These are phyloP conservation scores for Cynaeus angustus DNA, from an alignment of 2,888 invertebrate genomes.

Conservation along the genomic window DNA sequence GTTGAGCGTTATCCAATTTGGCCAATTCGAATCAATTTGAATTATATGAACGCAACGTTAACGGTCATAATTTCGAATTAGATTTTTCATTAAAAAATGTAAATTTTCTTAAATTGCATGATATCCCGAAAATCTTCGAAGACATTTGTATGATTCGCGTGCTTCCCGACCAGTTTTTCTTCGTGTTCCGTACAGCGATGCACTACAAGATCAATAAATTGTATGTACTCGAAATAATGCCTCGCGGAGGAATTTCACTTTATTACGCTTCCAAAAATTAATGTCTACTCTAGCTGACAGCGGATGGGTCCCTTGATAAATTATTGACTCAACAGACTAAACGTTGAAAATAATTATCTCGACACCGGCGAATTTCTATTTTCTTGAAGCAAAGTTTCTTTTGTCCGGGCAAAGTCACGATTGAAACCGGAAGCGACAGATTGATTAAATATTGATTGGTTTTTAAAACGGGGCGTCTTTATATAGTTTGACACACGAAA, in stretches of 20 bases:
- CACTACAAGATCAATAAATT: slow-evolving; percentile 9
- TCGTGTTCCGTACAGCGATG: not conserved
- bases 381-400: not conserved
- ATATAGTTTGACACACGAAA: too few relatives aligned
- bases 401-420: too few relatives aligned
- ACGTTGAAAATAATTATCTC: slow-evolving; percentile 8
- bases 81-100: too few relatives aligned
- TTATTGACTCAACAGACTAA: slow-evolving; percentile 2
- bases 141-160: too few relatives aligned
- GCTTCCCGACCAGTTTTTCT: not conserved
- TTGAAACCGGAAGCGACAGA: slow-evolving; percentile 5
- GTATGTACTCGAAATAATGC: slow-evolving; percentile 17
- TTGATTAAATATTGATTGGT: slow-evolving; percentile 7
- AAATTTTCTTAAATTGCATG: too few relatives aligned
- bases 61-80: too few relatives aligned
- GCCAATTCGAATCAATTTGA: not conserved
- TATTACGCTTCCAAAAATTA: slow-evolving; percentile 32
- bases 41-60: not conserved
- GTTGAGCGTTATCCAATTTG: not conserved
- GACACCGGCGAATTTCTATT: not conserved
- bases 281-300: slow-evolving; percentile 17
- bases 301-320: slow-evolving; percentile 11
- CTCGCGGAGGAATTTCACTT: slow-evolving; percentile 20
- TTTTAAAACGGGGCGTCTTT: not conserved
- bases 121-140: too few relatives aligned